Evolutionary conservation across 2,888 invertebrate species (phyloP).

Genomic region (Carcina quercana): DNA sequence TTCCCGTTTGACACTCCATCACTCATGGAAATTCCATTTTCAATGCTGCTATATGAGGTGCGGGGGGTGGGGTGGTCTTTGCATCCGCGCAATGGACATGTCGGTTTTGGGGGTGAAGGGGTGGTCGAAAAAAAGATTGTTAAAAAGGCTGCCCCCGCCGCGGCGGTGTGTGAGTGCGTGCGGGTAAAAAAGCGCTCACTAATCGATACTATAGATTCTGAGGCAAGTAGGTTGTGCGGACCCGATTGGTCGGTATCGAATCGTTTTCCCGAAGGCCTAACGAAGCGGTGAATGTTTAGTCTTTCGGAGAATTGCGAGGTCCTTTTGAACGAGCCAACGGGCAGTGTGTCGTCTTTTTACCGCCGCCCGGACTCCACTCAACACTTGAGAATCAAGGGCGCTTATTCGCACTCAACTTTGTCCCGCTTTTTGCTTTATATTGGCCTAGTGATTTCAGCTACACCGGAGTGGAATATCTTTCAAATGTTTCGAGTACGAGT

Average conservation of each 20-base stretch:
- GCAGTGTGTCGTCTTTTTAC: slow-evolving; percentile 42
- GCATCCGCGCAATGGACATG: slow-evolving; percentile 72
- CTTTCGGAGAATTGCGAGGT: slow-evolving; percentile 45
- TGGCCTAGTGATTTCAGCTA: no score
- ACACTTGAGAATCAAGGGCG: slow-evolving; percentile 57
- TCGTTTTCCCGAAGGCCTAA: slow-evolving; percentile 53
- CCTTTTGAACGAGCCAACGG: slow-evolving; percentile 46
- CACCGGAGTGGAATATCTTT: no score
- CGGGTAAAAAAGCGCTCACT: slow-evolving; percentile 68
- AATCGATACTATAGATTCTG: slow-evolving; percentile 74
- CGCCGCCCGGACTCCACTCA: slow-evolving; percentile 29
- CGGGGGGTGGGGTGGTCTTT: slow-evolving; percentile 64
- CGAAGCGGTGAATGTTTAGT: slow-evolving; percentile 63
- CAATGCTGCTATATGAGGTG: slow-evolving; percentile 68
- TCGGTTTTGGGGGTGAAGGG: slow-evolving; percentile 63
- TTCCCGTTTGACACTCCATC: slow-evolving; percentile 75
- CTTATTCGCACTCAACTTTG: slow-evolving; percentile 60
- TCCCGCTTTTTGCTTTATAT: slow-evolving; percentile 38
- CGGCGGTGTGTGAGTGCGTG: slow-evolving; percentile 69
- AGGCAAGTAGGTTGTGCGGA: slow-evolving; percentile 65
- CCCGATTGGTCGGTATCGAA: slow-evolving; percentile 50
- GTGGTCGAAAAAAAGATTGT: slow-evolving; percentile 72
- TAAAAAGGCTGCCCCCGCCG: slow-evolving; percentile 69
- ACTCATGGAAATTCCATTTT: slow-evolving; percentile 75
- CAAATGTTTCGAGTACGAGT: no score